Evolutionary conservation across 1,140 invertebrate genomes (phyloP), one percentile per base, ranked within the genome.

Genomic region (Penaeus chinensis): DNA sequence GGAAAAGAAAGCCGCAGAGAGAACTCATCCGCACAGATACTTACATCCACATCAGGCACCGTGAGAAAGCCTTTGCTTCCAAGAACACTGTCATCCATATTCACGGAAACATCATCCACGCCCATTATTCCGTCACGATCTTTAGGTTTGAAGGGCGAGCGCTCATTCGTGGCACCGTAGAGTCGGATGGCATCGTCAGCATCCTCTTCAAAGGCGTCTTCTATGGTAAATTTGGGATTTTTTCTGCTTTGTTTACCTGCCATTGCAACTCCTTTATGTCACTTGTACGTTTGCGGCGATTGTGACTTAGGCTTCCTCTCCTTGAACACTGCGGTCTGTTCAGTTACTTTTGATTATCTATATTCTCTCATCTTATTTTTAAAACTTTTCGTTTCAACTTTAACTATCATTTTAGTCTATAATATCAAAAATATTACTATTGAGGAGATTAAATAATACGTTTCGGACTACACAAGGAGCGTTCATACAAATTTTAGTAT

Each of bases 181-280:
- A 95, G 95, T 91, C 95, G 94, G 89, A 96, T 95, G 78, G 95
- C 95, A 92, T 96, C 95, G 91, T 96, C 95, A 82, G 95, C 95
- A 91, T 96, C 95, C 91, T 96, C 95, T 92, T 96, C 95, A 91
- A 96, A 96, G 19, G 96, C 96, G 92, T 96, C 95, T 92, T 96
- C 95, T 90, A 96, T 96, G 74, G 95, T 95, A 93, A 96, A 96
- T 20, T 80, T 86, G n/a, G 78, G 85, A 18, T 69, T 42, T 8
- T 22, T 42, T 2, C 42, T n/a, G 27, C 77, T 54, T 27, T 87
- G 71, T 65, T 85, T 85, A 65, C 74, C n/a, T 78, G 84, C 74
- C 74, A 22, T 71, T 24, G 24, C 54, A 54, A 54, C 54, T 54
- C 54, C 54, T 54, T 81, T n/a, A 27, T 82, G n/a, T 42, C 77